phyloP scores from a whole-genome alignment of 2,797 vertebrate genomes.

The Acrossocheilus wenchowensis region DNA sequence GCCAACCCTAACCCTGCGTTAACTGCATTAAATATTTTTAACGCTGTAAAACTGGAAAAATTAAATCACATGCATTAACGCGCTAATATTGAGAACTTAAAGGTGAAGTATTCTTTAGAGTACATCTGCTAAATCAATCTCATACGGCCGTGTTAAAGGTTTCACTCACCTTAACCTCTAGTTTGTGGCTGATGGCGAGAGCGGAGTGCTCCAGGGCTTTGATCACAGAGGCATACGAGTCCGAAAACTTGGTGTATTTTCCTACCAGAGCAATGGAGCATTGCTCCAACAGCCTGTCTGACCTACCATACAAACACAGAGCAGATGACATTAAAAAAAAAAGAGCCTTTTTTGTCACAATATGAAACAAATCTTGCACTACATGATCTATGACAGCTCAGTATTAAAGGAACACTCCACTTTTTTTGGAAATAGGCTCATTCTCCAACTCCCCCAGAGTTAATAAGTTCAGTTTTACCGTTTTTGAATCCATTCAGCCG shows the following conservation, averaged over 20 bases:
- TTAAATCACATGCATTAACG: too few relatives aligned
- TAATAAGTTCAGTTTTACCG: too few relatives aligned
- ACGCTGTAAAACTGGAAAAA: too few relatives aligned
- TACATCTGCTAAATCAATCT: too few relatives aligned
- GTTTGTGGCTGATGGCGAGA: slow-evolving; percentile 93
- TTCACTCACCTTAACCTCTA: slow-evolving; percentile 89
- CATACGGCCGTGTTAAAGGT: not conserved
- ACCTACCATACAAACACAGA: slow-evolving; percentile 72
- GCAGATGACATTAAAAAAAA: slow-evolving; percentile 2
- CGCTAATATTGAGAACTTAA: not conserved
- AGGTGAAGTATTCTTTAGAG: not conserved
- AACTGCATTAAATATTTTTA: not conserved
- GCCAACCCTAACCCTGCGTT: too few relatives aligned
- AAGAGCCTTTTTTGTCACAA: too few relatives aligned
- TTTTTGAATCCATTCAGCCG: too few relatives aligned
- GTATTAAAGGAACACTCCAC: too few relatives aligned
- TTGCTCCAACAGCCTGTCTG: slow-evolving; percentile 88
- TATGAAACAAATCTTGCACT: not conserved
- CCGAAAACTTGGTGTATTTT: slow-evolving; percentile 95
- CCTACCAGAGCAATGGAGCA: slow-evolving; percentile 95
- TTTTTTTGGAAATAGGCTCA: too few relatives aligned
- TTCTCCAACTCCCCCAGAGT: too few relatives aligned
- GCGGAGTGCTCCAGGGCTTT: slow-evolving; percentile 96
- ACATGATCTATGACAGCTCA: not conserved
- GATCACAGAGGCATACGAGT: slow-evolving; percentile 96